These are phyloP conservation scores for Koerneria pararmatus DNA, from an alignment of 2,888 invertebrate genomes.

Conservation along the genomic window DNA sequence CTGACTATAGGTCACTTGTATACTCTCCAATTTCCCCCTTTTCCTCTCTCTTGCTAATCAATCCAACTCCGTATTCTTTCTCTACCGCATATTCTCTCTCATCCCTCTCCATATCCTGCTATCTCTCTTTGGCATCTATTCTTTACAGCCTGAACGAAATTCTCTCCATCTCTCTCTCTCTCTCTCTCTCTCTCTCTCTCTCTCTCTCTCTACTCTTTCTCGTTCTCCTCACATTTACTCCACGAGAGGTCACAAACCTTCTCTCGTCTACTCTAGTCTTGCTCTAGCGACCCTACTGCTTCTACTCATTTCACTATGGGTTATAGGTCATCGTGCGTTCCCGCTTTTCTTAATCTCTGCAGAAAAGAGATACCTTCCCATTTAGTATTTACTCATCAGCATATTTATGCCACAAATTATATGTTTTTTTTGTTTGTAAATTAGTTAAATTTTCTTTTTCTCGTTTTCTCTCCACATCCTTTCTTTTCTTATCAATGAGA, in stretches of 20 bases:
- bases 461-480: background rate
- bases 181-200: background rate
- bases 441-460: background rate
- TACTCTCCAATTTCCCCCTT: background rate
- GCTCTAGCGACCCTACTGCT: background rate
- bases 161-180: background rate
- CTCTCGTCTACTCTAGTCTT: background rate
- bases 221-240: background rate
- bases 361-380: no score
- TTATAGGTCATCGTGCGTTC: no score
- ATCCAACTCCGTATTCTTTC: background rate
- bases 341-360: no score
- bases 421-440: background rate
- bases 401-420: no score
- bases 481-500: background rate
- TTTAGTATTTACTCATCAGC: no score
- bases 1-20: background rate
- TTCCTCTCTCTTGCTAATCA: no score
- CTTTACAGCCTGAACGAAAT: constrained; percentile 12
- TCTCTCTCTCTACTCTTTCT: background rate
- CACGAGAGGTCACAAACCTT: background rate
- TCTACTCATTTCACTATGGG: background rate
- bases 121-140: background rate
- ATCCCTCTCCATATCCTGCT: background rate
- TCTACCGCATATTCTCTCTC: constrained; percentile 4